Evolutionary conservation across 2,888 invertebrate genomes (phyloP).

Genomic region (Drosophila nr. perissopoda): DNA sequence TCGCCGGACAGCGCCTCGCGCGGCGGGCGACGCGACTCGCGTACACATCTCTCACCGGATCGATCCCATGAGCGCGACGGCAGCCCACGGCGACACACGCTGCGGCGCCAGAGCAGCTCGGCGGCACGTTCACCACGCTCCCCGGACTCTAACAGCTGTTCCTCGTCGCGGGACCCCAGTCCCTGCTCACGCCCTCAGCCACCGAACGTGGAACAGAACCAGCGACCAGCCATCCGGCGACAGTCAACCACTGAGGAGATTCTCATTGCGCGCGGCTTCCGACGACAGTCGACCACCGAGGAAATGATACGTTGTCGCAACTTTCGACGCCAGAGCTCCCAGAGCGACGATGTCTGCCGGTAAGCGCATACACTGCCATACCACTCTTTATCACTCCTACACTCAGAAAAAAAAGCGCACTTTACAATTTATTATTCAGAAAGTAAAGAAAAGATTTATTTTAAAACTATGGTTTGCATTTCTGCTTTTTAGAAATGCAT

Average conservation of each 20-base stretch:
- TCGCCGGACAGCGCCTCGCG: slow-evolving; percentile 95
- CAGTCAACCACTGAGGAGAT: slow-evolving; percentile 97
- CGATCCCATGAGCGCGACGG: slow-evolving; percentile 92
- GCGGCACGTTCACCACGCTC: slow-evolving; percentile 88
- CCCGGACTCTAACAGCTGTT: slow-evolving; percentile 91
- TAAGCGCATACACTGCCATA: slow-evolving; percentile 73
- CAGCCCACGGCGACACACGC: slow-evolving; percentile 90
- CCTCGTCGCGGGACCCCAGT: slow-evolving; percentile 92
- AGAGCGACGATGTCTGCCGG: slow-evolving; percentile 92
- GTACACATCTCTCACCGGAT: slow-evolving; percentile 92
- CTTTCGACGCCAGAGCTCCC: slow-evolving; percentile 95
- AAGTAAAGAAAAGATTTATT: not conserved
- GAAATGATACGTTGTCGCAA: slow-evolving; percentile 97
- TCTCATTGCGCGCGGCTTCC: slow-evolving; percentile 94
- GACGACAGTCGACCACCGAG: slow-evolving; percentile 95
- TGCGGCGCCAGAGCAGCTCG: slow-evolving; percentile 93
- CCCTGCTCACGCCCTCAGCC: slow-evolving; percentile 89
- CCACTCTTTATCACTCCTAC: not conserved
- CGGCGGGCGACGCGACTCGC: slow-evolving; percentile 89
- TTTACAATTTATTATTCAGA: not conserved
- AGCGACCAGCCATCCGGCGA: slow-evolving; percentile 91
- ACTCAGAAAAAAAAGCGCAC: not conserved
- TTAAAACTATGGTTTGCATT: not conserved
- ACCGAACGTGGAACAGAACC: slow-evolving; percentile 86
- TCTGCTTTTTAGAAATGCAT: not conserved